These are phyloP conservation scores for Zaprionus vittiger DNA, from an alignment of 1,140 invertebrate species.

Conservation along the genomic window DNA sequence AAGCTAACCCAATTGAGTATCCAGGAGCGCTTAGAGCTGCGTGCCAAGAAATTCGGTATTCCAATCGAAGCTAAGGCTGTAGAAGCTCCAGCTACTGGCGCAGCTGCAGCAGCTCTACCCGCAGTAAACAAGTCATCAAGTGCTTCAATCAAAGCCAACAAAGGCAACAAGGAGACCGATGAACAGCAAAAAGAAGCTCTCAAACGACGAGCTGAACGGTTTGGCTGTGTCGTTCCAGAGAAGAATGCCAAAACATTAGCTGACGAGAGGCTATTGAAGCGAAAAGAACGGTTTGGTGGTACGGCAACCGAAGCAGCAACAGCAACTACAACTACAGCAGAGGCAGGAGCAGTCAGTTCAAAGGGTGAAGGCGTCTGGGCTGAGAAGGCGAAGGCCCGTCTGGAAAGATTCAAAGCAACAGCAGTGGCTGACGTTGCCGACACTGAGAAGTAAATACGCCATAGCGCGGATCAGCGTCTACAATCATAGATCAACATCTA, in stretches of 20 bases:
- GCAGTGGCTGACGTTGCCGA: constrained; percentile 14
- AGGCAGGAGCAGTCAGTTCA: constrained; percentile 56
- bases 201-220: constrained; percentile 90
- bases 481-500: constrained; percentile 15
- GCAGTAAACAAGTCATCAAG: constrained; percentile 86
- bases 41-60: constrained; percentile 92
- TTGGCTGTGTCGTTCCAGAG: constrained; percentile 89
- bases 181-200: constrained; percentile 87
- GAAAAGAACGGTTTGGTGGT: constrained; percentile 88
- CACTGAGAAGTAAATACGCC: constrained; percentile 29
- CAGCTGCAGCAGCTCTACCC: constrained; percentile 11
- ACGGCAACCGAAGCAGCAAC: constrained; percentile 2
- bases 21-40: constrained; percentile 90
- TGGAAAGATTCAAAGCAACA: constrained; percentile 76
- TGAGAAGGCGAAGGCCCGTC: constrained; percentile 75
- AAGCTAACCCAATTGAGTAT: constrained; percentile 87
- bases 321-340: constrained; percentile 86
- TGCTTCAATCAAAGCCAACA: constrained; percentile 57
- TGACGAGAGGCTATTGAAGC: constrained; percentile 88
- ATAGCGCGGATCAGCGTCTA: not conserved
- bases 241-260: constrained; percentile 88
- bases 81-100: not conserved
- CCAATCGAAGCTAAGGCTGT: constrained; percentile 4
- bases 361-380: constrained; percentile 61
- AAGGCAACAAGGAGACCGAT: constrained; percentile 70